Percentiles rank a stretch among this genome's conserved stretches.
These are phyloP conservation scores for Psilopsiagon aymara DNA, from an alignment of 2,113 vertebrate species.

Conservation along the genomic window DNA sequence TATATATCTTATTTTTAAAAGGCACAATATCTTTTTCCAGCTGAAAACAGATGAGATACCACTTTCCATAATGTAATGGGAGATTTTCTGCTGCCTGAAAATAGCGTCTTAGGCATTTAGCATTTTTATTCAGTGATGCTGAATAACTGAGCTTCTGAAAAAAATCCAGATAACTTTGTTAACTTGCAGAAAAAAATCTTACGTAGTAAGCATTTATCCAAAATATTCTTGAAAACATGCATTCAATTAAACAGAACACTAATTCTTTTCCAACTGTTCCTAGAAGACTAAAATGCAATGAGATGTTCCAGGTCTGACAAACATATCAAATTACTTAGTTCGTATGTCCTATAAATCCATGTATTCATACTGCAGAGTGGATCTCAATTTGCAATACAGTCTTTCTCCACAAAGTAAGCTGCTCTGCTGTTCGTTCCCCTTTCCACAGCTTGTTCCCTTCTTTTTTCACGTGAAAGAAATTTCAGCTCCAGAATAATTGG, in stretches of 20 bases:
- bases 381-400: not conserved
- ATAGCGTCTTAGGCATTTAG: not conserved
- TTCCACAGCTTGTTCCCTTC: not conserved
- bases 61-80: not conserved
- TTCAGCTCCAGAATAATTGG: not conserved
- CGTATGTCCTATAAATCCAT: not conserved
- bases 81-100: not conserved
- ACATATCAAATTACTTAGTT: not conserved
- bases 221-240: not conserved
- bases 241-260: not conserved
- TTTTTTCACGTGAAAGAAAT: not conserved
- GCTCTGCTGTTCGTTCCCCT: not conserved
- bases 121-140: not conserved
- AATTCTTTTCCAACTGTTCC: rapidly evolving
- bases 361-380: not conserved
- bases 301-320: not conserved
- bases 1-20: not conserved
- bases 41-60: not conserved
- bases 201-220: not conserved
- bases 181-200: not conserved
- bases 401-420: not conserved
- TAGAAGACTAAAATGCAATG: not conserved
- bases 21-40: not conserved
- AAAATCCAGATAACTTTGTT: not conserved
- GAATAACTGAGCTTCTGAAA: not conserved